phyloP scores from a whole-genome alignment of 2,797 vertebrate genomes.

The Vipera ursinii region DNA sequence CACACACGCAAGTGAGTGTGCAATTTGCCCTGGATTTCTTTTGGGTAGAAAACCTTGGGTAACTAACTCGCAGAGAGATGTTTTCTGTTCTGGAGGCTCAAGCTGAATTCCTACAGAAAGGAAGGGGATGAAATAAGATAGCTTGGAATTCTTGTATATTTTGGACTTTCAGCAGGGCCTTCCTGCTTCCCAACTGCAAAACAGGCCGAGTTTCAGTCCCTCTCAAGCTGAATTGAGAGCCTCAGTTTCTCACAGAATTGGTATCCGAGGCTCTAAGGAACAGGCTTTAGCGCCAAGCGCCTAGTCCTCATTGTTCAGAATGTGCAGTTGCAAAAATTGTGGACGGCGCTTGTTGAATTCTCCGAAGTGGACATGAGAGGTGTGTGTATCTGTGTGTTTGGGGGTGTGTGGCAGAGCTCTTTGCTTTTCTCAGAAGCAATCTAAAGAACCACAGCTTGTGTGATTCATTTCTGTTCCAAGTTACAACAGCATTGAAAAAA shows the following conservation, averaged over 20 bases:
- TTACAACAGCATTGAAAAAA: too few species aligned
- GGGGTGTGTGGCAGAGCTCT: too few species aligned
- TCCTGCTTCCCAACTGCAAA: neutral
- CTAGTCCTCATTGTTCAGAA: neutral
- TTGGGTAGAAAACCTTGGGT: neutral
- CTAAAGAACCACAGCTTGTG: neutral
- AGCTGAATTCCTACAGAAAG: neutral
- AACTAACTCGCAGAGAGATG: neutral
- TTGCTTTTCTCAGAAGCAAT: neutral
- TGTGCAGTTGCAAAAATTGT: neutral
- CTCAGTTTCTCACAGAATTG: neutral
- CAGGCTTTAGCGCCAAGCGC: neutral
- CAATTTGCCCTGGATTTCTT: neutral
- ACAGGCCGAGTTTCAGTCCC: too few species aligned
- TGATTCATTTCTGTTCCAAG: too few species aligned
- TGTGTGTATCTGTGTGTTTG: neutral
- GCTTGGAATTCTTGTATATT: neutral
- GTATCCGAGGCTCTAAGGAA: neutral
- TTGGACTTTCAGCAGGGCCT: too few species aligned
- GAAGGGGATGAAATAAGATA: neutral
- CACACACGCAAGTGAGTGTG: neutral
- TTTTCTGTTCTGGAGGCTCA: too few species aligned
- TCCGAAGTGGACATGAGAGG: too few species aligned
- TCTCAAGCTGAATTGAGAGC: neutral
- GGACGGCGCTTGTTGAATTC: neutral